Base-by-base conservation (phyloP, 2,797 vertebrate genomes). In the Scolopax bukidnonensis region DNA sequence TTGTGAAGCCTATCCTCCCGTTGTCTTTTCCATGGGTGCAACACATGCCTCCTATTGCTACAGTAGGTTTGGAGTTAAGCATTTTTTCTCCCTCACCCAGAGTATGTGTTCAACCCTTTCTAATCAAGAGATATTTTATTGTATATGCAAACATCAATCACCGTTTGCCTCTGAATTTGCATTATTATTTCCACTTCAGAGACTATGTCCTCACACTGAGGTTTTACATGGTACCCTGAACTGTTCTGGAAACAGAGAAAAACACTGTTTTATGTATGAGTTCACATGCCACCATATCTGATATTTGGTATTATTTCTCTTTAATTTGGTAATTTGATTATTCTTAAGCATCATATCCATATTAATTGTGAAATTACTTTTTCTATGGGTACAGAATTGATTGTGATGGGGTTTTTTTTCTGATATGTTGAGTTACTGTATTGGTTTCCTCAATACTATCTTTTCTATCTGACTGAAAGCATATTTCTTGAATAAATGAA, bases 401-500 rank as follows among this genome's bases (percentile, higher is more conserved):
- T 70, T 71, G 67, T 36, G 9, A 3, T 41, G 36, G 8, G 8
- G 8, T 8, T 45, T 59, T 86, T 84, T 57, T 64, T 10, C 32
- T 85, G 18, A 16, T 9, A 7, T 16, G 14, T 6, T 77, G 16
- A 3, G 41, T 81, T 90, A 61, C 33, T 75, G 16, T 47, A 47
- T 23, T 83, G 21, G n/a, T 75, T 80, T 79, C 14, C 43, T 87
- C 69, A 68, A 9, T 23, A 74, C 9, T 65, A 24, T 23, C 33
- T 84, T 60, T 86, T 65, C 74, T 77, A 59, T 48, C 45, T 4
- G 3, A 60, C 51, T 84, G 51, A 79, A 93, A 84, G 40, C 7
- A 10, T 41, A 45, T 48, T 76, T 84, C 78, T 67, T 93, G 63
- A 95, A 94, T 84, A 95, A 91, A 91, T 45, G 23, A 33, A 84